Evolutionary conservation across 2,888 invertebrate species (phyloP), one percentile per base, ranked within the genome.

Genomic region (Crepidodera aurea): DNA sequence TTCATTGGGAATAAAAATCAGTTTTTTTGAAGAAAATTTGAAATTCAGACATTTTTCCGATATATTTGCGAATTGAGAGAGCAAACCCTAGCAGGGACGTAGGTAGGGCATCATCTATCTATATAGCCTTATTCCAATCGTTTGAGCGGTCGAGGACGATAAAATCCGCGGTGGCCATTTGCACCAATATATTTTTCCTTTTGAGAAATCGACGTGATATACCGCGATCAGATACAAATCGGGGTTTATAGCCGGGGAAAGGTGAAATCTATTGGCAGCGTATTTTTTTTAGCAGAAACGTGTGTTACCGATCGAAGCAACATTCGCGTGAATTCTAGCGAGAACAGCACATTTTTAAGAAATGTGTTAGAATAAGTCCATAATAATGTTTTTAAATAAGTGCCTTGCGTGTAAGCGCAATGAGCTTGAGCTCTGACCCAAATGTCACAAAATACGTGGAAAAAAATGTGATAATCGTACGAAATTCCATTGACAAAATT

Each of bases 91-190:
- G 18, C 13, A 5, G 37, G 15, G 4, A 37, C n/a, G n/a, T n/a
- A n/a, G 37, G 10, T 40, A 40, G 18, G 18, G 18, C 37, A 15
- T 25, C 57, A 63, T 63, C 56, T 51, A 66, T 64, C 62, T 66
- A 66, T n/a, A n/a, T 62, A 66, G 59, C 55, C 59, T 64, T 60
- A 62, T 60, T 63, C 64, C 53, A 32, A 64, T 61, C 64, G 65
- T 55, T 68, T 66, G 64, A 68, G 60, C 51, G 61, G 65, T 58
- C 62, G 60, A 59, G 64, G 62, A 58, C 59, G 64, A 62, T 66
- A 60, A 66, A 63, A 56, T 22, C 60, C 50, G 46, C 27, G 13
- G 29, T 22, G 53, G 40, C 46, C 53, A 46, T 60, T 67, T 67
- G 63, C 61, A 67, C 65, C 65, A 65, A 57, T 37, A 61, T 56